A percentile compares a stretch with the other conserved stretches of the same genome.
Evolutionary conservation across 2,888 invertebrate genomes (phyloP).

Genomic region (Athalia circularis): DNA sequence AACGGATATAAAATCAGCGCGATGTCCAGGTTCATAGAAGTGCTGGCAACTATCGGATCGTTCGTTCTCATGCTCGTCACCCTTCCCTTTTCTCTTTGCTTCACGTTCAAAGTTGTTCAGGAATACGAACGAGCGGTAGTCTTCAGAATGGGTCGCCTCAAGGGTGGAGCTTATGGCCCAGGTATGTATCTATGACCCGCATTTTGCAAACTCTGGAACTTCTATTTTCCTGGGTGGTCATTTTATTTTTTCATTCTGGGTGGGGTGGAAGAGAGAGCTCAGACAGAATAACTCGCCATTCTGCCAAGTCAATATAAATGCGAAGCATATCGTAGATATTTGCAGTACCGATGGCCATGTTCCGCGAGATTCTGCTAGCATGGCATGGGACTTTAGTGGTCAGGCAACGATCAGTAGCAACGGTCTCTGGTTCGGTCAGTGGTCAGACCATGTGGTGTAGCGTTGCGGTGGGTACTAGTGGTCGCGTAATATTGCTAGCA

Average conservation of each 20-base stretch:
- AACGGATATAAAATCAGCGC: slow-evolving; percentile 47
- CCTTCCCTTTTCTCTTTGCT: slow-evolving; percentile 88
- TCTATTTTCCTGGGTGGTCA: too few relatives aligned
- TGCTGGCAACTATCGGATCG: slow-evolving; percentile 84
- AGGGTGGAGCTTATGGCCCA: slow-evolving; percentile 62
- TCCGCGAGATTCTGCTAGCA: slow-evolving; percentile 10
- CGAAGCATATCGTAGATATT: neutral
- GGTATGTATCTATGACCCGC: slow-evolving; percentile 61
- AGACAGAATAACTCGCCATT: too few relatives aligned
- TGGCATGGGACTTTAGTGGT: neutral
- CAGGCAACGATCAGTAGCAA: slow-evolving; percentile 31
- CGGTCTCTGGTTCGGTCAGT: slow-evolving; percentile 39
- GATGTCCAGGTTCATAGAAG: slow-evolving; percentile 83
- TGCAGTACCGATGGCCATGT: neutral
- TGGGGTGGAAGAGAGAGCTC: too few relatives aligned
- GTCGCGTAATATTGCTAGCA: slow-evolving; percentile 32
- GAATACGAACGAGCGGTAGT: slow-evolving; percentile 93
- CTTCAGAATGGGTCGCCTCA: slow-evolving; percentile 88
- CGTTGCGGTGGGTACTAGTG: slow-evolving; percentile 26
- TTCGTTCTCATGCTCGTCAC: slow-evolving; percentile 85
- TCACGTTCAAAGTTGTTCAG: slow-evolving; percentile 91
- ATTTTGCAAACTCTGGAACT: too few relatives aligned
- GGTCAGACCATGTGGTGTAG: slow-evolving; percentile 37
- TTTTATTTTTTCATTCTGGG: too few relatives aligned
- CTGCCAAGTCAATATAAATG: too few relatives aligned